These are phyloP conservation scores for Archips crataeganus DNA, from an alignment of 2,888 invertebrate genomes.

Conservation along the genomic window DNA sequence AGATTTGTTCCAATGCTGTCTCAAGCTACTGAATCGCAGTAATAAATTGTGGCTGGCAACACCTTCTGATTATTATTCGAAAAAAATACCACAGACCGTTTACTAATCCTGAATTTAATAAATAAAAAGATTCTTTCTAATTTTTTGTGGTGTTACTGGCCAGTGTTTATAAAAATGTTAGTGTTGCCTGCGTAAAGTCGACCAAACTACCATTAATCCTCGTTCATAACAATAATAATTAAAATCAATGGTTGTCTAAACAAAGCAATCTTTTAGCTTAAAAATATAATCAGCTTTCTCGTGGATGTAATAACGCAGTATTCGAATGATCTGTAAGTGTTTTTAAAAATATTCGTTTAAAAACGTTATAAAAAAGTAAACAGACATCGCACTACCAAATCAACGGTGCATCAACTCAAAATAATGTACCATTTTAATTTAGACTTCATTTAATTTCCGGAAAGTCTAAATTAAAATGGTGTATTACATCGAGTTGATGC, in stretches of 20 bases:
- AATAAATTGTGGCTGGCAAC: neutral
- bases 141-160: neutral
- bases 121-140: neutral
- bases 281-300: conserved; percentile 76
- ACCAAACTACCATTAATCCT: conserved; percentile 55
- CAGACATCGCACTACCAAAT: too few relatives aligned
- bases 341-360: conserved; percentile 46
- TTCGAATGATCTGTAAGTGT: conserved; percentile 65
- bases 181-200: conserved; percentile 62
- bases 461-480: too few relatives aligned
- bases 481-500: too few relatives aligned
- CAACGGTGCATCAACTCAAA: too few relatives aligned
- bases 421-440: too few relatives aligned
- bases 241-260: conserved; percentile 70
- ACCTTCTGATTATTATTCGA: neutral
- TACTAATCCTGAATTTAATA: neutral
- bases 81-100: neutral
- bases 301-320: conserved; percentile 69
- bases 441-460: too few relatives aligned
- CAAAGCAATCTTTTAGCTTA: conserved; percentile 77
- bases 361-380: too few relatives aligned
- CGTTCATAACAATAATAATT: conserved; percentile 54
- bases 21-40: neutral
- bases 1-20: conserved; percentile 27
- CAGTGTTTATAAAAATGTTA: conserved; percentile 41